Base-by-base conservation (phyloP, 2,888 invertebrate species). In the Charanyca ferruginea region DNA sequence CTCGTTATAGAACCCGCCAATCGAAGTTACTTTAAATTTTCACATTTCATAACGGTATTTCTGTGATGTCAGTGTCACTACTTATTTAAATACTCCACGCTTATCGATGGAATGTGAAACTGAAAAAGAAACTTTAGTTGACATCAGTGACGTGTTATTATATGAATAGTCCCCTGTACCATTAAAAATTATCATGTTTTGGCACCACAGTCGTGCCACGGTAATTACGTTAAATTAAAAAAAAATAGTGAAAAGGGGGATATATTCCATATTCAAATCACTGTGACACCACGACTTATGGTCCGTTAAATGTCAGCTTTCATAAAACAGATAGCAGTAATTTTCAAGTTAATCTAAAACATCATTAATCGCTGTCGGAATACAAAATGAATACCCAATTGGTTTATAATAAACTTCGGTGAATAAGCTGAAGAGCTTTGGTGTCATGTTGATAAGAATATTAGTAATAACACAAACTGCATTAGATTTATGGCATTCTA, bases 371-470 rank as follows among this genome's bases (percentile, higher is more conserved):
- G 28, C 4, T 61, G 49, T 73, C 59, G 18, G 73, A 73, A 66
- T 42, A 62, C 51, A 51, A 74, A 66, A 73, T 60, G 47, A 67
- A 41, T 61, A 44, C 53, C 41, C 32, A 75, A 75, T 65, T 38
- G 54, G 54, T 76, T 65, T 58, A 61, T 64, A 75, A 75, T 75
- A 23, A 45, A 51, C 35, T 53, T 47, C 7, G n/a, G 52, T 62
- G 32, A 58, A 69, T 63, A 64, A 42, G 32, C 49, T 68, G 54
- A 73, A 63, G 62, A 70, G 59, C 61, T 66, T 64, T 53, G 67
- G 73, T 79, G 79, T 83, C 72, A 81, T 18, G 45, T 60, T 70
- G 66, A 66, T 68, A 73, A 71, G 75, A 76, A 80, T 77, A 67
- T 65, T 49, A 25, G 60, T 75, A 75, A 72, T 73, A 76, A 72